phyloP scores from a whole-genome alignment of 2,113 vertebrate genomes.

The Toxostoma redivivum region DNA sequence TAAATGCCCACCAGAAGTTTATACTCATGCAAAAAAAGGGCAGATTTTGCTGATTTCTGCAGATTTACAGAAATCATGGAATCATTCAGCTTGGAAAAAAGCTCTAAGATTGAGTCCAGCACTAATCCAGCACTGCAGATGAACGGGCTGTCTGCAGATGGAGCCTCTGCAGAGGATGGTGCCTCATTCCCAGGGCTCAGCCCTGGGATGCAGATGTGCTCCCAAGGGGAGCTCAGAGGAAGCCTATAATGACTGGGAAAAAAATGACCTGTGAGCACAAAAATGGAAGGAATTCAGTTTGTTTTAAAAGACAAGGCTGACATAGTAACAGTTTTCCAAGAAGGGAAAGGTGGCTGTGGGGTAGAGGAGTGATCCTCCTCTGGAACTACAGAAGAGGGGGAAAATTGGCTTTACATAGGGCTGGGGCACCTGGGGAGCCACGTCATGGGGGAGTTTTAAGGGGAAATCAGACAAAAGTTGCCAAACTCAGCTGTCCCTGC shows the following conservation, averaged over 20 bases:
- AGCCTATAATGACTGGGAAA: background rate
- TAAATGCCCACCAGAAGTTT: background rate
- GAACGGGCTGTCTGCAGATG: accelerated
- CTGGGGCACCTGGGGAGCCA: background rate
- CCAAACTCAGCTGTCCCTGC: background rate
- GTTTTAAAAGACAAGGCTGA: background rate
- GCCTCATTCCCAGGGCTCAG: background rate
- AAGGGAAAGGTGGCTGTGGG: background rate
- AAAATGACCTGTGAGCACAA: background rate
- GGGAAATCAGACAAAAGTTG: background rate
- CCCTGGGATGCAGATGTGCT: background rate
- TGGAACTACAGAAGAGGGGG: accelerated
- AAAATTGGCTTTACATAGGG: accelerated
- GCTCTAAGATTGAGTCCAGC: background rate
- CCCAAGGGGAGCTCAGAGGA: background rate
- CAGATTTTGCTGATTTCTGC: background rate
- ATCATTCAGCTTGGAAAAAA: background rate
- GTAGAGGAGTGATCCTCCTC: accelerated
- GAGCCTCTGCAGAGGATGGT: accelerated
- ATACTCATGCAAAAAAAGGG: background rate
- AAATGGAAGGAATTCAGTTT: background rate
- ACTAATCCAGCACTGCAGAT: background rate
- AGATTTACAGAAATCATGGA: background rate
- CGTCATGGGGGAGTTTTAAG: accelerated
- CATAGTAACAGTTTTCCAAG: background rate